Evolutionary conservation across 1,140 invertebrate species (phyloP), one percentile per base, ranked within the genome.

Genomic region (Oscheius sp.): DNA sequence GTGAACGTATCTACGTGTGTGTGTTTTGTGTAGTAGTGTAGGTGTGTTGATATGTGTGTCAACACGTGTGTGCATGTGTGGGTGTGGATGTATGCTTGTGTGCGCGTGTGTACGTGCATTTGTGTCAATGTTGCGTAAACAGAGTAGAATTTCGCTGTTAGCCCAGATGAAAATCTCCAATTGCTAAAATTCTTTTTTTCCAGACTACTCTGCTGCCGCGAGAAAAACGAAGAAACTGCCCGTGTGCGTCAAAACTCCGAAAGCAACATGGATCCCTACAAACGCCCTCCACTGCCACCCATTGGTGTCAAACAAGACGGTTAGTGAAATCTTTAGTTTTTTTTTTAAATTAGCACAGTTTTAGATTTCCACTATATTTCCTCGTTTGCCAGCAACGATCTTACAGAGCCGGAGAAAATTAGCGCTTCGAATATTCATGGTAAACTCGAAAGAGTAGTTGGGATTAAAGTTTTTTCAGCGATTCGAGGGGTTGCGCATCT

Each of bases 281-380:
- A 55, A 23, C 49, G 49, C 15, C 49, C 49, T 13, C 49, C 49
- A 7, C 49, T 55, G 15, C 49, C 49, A 13, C 49, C 49, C 28
- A 55, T 55, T 55, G 49, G 49, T 4, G 23, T 23, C 7, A 55
- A 55, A n/a, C n/a, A n/a, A 55, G 49, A 55, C 4, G 23, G 49
- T 55, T 20, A 13, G 7, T 55, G 15, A 23, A 13, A n/a, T n/a
- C n/a, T n/a, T n/a, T 23, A 4, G 4, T 55, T 15, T 13, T 13
- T 7, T 55, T 55, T 7, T 55, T 20, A 55, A 13, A 4, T 55
- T 20, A 7, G 23, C 28, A 15, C 4, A 20, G 7, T 55, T 55
- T 55, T 55, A 23, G 49, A 55, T 23, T 55, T 55, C 49, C 49
- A 55, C 23, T 55, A 55, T 23, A 55, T 55, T 23, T 55, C 49